Evolutionary conservation across 2,113 vertebrate genomes (phyloP), one percentile per base, ranked within the genome.

Genomic region (Ochotona curzoniae): DNA sequence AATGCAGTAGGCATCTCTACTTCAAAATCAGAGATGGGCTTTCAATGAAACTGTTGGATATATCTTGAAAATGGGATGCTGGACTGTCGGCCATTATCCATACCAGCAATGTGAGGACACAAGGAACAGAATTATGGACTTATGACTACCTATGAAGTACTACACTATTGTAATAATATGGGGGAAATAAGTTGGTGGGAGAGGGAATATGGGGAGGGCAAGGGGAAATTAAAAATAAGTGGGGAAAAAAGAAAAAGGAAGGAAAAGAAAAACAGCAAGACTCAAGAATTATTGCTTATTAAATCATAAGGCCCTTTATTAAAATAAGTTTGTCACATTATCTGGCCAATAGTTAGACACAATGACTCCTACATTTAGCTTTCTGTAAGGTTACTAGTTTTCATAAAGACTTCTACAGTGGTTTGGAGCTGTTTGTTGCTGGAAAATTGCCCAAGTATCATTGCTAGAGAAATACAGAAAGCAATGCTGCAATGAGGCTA

Each of bases 211-310:
- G 38, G 38, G 38, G 38, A 44, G 3, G 38, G 4, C 38, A 44
- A 44, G 38, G 38, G 38, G 38, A 44, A 44, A 44, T 44, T 44
- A 3, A 44, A 44, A 44, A 44, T 44, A 44, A 44, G 38, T 44
- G 38, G 38, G 38, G 6, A 44, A 44, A 44, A 44, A 44, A 44
- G 38, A 44, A 44, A 44, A 44, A 44, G 38, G 38, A 89, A 89
- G 80, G 64, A 70, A 81, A 95, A 93, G 93, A 86, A 89, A 93
- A 96, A 67, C 83, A 94, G 86, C 82, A 63, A 54, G 87, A 11
- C 60, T 30, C 89, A 73, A 13, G 61, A 73, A 51, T 88, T 79
- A 47, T 6, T 92, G 83, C 44, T 84, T 18, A 61, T 70, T 85
- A 83, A 96, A 89, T 93, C 95, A 95, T 54, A 26, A 8, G 10